Percentiles rank a stretch among this genome's conserved stretches.
Evolutionary conservation across 1,140 invertebrate genomes (phyloP).

Genomic region (Diprion similis): DNA sequence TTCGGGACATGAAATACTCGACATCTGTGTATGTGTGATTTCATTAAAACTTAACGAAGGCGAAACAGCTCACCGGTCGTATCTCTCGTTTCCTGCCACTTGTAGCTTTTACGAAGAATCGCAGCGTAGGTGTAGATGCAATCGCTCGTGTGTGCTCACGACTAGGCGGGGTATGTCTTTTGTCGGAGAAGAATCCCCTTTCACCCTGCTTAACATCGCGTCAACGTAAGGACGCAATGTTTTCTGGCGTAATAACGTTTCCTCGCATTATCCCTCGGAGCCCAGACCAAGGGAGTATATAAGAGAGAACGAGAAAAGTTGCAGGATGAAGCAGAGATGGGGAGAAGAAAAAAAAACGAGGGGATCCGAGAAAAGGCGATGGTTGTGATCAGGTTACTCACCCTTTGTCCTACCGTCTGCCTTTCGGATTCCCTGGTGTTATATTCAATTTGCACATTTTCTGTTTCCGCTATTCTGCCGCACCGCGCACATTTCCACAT

Average conservation of each 20-base stretch:
- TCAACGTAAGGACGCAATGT: not conserved
- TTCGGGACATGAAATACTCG: not conserved
- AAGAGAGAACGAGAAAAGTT: not conserved
- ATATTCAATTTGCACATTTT: not conserved
- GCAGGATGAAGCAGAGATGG: not conserved
- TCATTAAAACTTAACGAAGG: not conserved
- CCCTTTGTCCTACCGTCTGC: conserved; percentile 4
- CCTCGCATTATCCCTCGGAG: not conserved
- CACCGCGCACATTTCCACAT: not conserved
- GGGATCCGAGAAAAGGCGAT: not conserved
- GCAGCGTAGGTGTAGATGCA: too few relatives aligned
- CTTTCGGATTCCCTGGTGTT: not conserved
- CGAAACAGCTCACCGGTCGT: not conserved
- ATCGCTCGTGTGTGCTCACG: too few relatives aligned
- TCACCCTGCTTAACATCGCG: not conserved
- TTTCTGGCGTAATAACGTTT: not conserved
- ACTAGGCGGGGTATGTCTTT: too few relatives aligned
- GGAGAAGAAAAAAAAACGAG: not conserved
- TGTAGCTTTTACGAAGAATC: too few relatives aligned
- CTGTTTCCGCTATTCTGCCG: not conserved
- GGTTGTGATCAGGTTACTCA: conserved; percentile 5
- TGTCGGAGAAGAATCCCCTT: not conserved
- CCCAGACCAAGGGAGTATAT: not conserved
- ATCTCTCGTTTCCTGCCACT: too few relatives aligned
- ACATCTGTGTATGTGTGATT: not conserved